phyloP scores from a whole-genome alignment of 2,888 invertebrate species.

The Pollenia griseotomentosa region DNA sequence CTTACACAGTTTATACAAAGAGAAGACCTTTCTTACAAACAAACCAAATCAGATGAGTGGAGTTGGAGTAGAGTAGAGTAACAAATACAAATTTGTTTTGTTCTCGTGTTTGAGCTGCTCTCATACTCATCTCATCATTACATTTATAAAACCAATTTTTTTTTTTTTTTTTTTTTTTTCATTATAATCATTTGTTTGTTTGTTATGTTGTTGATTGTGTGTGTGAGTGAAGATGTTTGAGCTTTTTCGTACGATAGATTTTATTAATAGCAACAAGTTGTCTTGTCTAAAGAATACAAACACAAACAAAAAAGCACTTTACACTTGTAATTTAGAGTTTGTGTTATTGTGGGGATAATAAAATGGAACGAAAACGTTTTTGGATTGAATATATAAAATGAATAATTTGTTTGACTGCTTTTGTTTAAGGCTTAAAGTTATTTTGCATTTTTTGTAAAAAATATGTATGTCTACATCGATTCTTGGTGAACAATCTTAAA shows the following conservation, averaged over 20 bases:
- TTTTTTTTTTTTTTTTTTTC: constrained; percentile 6
- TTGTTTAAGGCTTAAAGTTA: background rate
- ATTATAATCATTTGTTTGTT: constrained; percentile 44
- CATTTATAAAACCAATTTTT: background rate
- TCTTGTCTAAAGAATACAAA: constrained; percentile 10
- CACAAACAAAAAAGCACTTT: background rate
- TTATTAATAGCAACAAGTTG: constrained; percentile 70
- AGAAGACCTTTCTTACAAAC: background rate
- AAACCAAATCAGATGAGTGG: background rate
- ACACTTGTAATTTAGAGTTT: background rate
- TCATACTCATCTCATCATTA: background rate
- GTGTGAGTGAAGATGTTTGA: background rate
- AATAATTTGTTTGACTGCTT: constrained; percentile 16
- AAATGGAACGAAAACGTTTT: background rate
- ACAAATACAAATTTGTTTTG: constrained; percentile 5
- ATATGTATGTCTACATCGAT: constrained; percentile 10
- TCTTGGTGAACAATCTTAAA: background rate
- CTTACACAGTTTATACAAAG: background rate
- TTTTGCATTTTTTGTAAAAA: background rate
- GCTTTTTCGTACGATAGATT: constrained; percentile 16
- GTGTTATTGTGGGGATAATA: background rate
- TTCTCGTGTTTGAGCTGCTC: constrained; percentile 8
- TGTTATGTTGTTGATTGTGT: background rate
- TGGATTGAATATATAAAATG: background rate
- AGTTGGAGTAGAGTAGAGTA: background rate